A percentile compares a stretch with the other conserved stretches of the same genome.
These are phyloP conservation scores for Agrilus mali DNA, from an alignment of 2,888 invertebrate genomes.

Conservation along the genomic window DNA sequence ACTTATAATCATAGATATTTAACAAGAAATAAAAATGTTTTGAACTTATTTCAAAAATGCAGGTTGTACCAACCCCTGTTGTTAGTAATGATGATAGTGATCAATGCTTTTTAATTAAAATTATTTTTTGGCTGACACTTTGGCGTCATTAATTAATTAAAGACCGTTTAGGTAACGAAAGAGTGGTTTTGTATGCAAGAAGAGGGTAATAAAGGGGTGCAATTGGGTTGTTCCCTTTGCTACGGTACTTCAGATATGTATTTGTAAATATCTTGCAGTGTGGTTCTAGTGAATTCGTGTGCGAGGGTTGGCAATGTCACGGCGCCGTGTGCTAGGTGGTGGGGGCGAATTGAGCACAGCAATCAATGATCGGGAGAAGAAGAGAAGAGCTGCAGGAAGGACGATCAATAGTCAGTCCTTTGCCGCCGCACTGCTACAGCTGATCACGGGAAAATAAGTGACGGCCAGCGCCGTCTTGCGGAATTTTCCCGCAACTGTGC, in stretches of 20 bases:
- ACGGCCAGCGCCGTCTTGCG: not conserved
- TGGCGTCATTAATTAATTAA: no score
- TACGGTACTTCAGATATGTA: not conserved
- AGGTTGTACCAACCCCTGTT: no score
- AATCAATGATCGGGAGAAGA: constrained; percentile 30
- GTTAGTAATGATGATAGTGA: no score
- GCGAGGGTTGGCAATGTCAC: constrained; percentile 8
- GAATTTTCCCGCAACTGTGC: no score
- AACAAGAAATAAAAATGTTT: no score
- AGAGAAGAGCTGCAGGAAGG: constrained; percentile 18
- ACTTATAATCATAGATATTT: no score
- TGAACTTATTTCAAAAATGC: no score
- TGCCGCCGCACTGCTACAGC: constrained; percentile 33
- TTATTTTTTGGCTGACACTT: no score
- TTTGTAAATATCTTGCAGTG: constrained; percentile 6
- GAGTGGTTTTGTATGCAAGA: no score
- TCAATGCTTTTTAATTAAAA: no score
- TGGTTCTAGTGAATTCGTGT: constrained; percentile 8
- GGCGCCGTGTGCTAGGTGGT: constrained; percentile 4
- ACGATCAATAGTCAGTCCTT: constrained; percentile 27
- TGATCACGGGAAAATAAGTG: constrained; percentile 28
- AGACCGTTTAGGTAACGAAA: not conserved
- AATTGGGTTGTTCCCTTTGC: not conserved
- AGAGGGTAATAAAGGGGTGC: not conserved
- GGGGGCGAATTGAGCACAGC: constrained; percentile 14